A percentile compares a stretch with the other conserved stretches of the same genome.
Conservation (phyloP, 2,113 vertebrate genomes). For the Chauna torquata region DNA sequence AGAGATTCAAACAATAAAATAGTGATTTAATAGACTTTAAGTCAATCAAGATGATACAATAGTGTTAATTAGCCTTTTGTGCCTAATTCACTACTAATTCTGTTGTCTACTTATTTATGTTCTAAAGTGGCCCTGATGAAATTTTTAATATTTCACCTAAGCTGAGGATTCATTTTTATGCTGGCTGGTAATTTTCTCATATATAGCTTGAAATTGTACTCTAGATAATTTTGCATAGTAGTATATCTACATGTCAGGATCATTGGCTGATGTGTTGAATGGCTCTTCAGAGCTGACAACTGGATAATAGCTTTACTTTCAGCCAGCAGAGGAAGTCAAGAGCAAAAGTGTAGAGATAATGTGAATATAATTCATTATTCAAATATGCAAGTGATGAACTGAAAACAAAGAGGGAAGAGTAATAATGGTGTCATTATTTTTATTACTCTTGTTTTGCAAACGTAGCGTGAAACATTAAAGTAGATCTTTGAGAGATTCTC, state of each 20-base stretch:
- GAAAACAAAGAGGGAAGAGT: conserved; percentile 84
- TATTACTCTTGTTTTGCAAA: conserved; percentile 90
- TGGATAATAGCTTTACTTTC: conserved; percentile 95
- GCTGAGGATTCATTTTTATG: conserved; percentile 65
- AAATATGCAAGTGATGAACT: conserved; percentile 90
- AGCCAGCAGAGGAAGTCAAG: conserved; percentile 86
- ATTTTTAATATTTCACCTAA: conserved; percentile 73
- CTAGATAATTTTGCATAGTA: conserved; percentile 72
- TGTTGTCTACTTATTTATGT: conserved; percentile 78
- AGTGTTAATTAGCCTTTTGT: conserved; percentile 78
- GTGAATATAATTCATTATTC: conserved; percentile 98
- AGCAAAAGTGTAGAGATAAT: conserved; percentile 91
- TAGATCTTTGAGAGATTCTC: conserved; percentile 77
- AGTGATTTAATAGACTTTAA: conserved; percentile 75
- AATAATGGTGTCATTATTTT: conserved; percentile 97
- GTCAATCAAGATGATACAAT: conserved; percentile 75
- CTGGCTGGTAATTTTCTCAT: conserved; percentile 76
- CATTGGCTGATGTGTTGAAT: conserved; percentile 80
- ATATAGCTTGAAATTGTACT: conserved; percentile 75
- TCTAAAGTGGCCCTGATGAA: conserved; percentile 72
- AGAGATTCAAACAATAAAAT: conserved; percentile 72
- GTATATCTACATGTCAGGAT: conserved; percentile 85
- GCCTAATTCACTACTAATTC: conserved; percentile 73
- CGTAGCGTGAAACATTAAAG: conserved; percentile 86
- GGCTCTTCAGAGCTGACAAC: conserved; percentile 87